Base-by-base conservation (phyloP, 2,888 invertebrate species). In the Chrysopilus asiliformis region DNA sequence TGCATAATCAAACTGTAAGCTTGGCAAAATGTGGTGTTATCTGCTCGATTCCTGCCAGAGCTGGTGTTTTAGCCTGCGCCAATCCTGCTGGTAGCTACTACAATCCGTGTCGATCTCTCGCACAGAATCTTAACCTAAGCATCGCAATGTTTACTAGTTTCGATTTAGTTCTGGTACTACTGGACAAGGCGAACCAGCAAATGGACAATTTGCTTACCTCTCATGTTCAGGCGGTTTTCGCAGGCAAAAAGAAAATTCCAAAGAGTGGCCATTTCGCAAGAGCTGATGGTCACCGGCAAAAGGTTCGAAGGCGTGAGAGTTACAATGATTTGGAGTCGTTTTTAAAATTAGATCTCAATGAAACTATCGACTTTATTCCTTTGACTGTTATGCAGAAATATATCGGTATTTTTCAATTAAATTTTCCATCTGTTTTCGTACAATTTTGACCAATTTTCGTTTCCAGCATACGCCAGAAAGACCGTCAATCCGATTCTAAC, bases 1-100 rank as follows among this genome's bases (percentile, higher is more conserved):
- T 95, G 90, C 94, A 95, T 56, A 90, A 94, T 52, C 81, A 91
- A 48, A 76, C 79, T 32, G 80, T 94, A 25, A 86, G 87, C 53
- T 74, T 94, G 36, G 87, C 91, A 2, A 89, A 91, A 58, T 83
- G 84, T n/a, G 86, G 87, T 4, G 76, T 85, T 13, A 78, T 85
- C 28, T 83, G 79, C 56, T 79, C 79, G 36, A 66, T 93, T 30
- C 79, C 85, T 15, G 81, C 89, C 0, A 71, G 85, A 34, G 79
- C 87, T 1, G 80, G 89, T 0, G 78, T 95, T 16, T 65, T 95
- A 30, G 93, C 91, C 20, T 91, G 91, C 4, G 94, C 93, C 3
- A 95, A 95, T 69, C 93, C 94, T 3, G 72, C 76, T 1, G 79
- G 79, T 13, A 93, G 93, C 6, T 83, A 83, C 49, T 95, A 93